Base-by-base conservation (phyloP, 2,113 vertebrate genomes). In the Muntiacus reevesi region DNA sequence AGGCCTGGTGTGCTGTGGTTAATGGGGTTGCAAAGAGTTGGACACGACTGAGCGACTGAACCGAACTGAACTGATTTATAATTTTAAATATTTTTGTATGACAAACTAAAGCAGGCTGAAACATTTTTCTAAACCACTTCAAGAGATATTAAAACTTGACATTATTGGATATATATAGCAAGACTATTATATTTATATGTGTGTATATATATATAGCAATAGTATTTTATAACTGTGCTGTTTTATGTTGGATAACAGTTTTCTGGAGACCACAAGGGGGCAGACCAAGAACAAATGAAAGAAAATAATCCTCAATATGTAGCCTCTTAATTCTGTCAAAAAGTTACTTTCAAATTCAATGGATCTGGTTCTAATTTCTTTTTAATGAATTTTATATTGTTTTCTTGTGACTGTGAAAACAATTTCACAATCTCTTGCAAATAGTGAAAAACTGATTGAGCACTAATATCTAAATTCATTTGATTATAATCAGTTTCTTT, bases 251-350 rank as follows among this genome's bases (percentile, higher is more conserved):
- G 27, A 9, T 45, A 17, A 96, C 7, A 90, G 28, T 11, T 54
- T 88, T 33, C 54, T n/a, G 43, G 10, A 33, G 9, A 84, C 96
- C 93, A 92, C 79, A 67, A 67, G 33, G 33, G 60, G 94, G 67
- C 47, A 93, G 96, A 91, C 62, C 19, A 88, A 91, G 83, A 93
- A 76, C 36, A 91, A 86, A 94, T 5, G 45, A 93, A 82, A 50
- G 3, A 52, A 74, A 93, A 67, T 50, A 40, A 60, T 45, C 6
- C 21, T 55, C 57, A 36, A 6, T 28, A 17, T 43, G 28, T 30
- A 33, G 47, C 17, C n/a, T 52, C 50, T 78, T 67, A 27, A 10
- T 40, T 33, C 21, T 79, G 50, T 19, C 9, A 16, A 52, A 95
- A 88, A 52, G 23, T 84, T 84, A 45, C n/a, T 45, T 40, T 90